Conservation (phyloP, 2,797 vertebrate species). For the Pseudochromis fuscus region DNA sequence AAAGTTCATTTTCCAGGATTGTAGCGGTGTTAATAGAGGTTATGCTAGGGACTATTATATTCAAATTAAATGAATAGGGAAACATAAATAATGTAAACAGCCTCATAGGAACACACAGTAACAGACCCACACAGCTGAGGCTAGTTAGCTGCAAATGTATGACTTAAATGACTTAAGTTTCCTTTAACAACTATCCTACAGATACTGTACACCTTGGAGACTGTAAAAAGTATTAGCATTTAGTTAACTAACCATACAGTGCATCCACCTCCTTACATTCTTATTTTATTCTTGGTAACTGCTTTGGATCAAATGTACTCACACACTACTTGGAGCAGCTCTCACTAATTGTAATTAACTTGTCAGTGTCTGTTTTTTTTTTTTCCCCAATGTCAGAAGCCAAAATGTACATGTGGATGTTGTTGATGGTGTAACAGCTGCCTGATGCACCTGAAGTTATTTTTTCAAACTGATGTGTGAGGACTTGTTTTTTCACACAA, state of each 20-base stretch:
- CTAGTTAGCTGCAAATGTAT: not conserved
- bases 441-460: not conserved
- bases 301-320: not conserved
- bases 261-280: not conserved
- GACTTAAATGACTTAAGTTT: too few relatives aligned
- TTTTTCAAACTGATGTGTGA: not conserved
- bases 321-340: not conserved
- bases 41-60: not conserved
- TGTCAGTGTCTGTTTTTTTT: not conserved
- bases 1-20: too few relatives aligned
- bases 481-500: not conserved
- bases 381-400: too few relatives aligned
- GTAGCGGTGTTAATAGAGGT: too few relatives aligned
- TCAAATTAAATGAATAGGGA: not conserved
- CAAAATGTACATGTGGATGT: not conserved
- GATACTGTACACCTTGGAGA: too few relatives aligned
- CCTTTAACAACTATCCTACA: too few relatives aligned
- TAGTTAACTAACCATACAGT: not conserved
- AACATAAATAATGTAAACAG: not conserved
- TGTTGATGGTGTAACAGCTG: not conserved
- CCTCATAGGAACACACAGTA: constrained; percentile 8
- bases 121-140: not conserved
- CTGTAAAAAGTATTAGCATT: not conserved
- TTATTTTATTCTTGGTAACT: not conserved
- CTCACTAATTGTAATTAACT: not conserved